A percentile compares a stretch with the other conserved stretches of the same genome.
Conservation (phyloP, 2,888 invertebrate genomes). For the Chrysina gloriosa region DNA sequence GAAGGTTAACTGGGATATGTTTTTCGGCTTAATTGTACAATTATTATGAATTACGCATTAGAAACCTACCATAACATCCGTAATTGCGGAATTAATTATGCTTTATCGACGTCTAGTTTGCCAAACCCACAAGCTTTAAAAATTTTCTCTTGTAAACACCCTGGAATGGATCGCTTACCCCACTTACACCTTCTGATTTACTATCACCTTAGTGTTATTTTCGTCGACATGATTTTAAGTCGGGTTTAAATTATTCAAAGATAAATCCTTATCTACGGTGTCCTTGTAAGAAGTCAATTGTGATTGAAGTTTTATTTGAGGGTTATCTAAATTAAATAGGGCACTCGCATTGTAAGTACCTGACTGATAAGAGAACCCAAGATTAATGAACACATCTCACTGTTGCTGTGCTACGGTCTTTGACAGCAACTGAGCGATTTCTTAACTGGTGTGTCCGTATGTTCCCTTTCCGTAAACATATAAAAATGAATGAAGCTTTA, state of each 20-base stretch:
- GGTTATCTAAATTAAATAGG: slow-evolving; percentile 35
- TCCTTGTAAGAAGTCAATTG: slow-evolving; percentile 22
- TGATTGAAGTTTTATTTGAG: slow-evolving; percentile 22
- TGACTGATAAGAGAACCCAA: slow-evolving; percentile 16
- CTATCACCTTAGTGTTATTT: neutral
- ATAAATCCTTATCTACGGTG: slow-evolving; percentile 16
- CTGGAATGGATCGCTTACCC: neutral
- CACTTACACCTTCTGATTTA: no score
- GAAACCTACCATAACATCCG: neutral
- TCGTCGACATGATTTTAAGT: slow-evolving; percentile 20
- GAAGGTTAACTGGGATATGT: no score
- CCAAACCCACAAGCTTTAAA: neutral
- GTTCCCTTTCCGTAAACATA: no score
- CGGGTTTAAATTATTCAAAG: slow-evolving; percentile 24
- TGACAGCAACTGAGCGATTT: neutral
- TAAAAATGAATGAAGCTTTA: no score
- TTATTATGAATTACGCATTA: slow-evolving; percentile 28
- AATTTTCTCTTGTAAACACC: neutral
- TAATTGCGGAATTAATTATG: slow-evolving; percentile 24
- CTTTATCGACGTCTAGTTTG: neutral
- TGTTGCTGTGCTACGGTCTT: neutral
- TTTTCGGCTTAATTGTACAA: slow-evolving; percentile 12
- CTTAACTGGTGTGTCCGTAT: no score
- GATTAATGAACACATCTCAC: slow-evolving; percentile 25
- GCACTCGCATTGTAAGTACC: slow-evolving; percentile 16